Percentiles rank a stretch among this genome's conserved stretches.
These are phyloP conservation scores for Tragulus kanchil DNA, from an alignment of 2,113 vertebrate species.

Conservation along the genomic window DNA sequence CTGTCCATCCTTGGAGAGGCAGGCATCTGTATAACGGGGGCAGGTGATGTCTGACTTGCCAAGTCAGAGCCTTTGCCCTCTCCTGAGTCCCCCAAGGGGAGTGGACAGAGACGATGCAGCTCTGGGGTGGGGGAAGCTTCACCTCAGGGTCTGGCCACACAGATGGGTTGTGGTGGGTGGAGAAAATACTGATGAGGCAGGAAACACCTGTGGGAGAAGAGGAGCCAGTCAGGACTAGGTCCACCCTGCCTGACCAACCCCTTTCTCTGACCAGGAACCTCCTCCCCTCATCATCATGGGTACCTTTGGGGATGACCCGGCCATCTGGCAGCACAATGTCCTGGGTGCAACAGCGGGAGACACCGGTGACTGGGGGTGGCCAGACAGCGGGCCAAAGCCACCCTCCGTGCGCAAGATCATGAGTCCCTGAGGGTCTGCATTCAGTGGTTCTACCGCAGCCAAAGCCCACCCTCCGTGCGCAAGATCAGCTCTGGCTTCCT, in stretches of 20 bases:
- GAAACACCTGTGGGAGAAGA: constrained; percentile 84
- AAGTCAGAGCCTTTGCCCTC: neutral
- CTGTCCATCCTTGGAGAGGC: neutral
- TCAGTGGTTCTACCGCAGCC: constrained; percentile 88
- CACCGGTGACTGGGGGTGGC: constrained; percentile 87
- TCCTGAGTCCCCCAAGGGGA: no score
- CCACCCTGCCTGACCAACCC: neutral
- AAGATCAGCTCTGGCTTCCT: constrained; percentile 90
- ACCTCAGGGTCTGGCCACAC: constrained; percentile 89
- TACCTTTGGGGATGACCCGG: constrained; percentile 90
- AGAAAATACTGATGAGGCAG: neutral
- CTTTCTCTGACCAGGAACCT: neutral
- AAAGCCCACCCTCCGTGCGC: constrained; percentile 89
- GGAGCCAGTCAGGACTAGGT: rapidly evolving
- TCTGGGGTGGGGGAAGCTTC: neutral
- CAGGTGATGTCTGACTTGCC: neutral
- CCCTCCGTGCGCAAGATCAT: no score
- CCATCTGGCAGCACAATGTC: constrained; percentile 87
- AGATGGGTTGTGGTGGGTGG: neutral
- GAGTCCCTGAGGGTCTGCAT: rapidly evolving
- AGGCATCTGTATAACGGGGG: neutral
- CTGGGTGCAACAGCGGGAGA: constrained; percentile 90
- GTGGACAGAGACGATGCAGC: neutral
- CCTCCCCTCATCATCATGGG: rapidly evolving
- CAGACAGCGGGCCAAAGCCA: no score